Evolutionary conservation across 1,140 invertebrate species (phyloP), one percentile per base, ranked within the genome.

Genomic region (Platyscapa corneri): DNA sequence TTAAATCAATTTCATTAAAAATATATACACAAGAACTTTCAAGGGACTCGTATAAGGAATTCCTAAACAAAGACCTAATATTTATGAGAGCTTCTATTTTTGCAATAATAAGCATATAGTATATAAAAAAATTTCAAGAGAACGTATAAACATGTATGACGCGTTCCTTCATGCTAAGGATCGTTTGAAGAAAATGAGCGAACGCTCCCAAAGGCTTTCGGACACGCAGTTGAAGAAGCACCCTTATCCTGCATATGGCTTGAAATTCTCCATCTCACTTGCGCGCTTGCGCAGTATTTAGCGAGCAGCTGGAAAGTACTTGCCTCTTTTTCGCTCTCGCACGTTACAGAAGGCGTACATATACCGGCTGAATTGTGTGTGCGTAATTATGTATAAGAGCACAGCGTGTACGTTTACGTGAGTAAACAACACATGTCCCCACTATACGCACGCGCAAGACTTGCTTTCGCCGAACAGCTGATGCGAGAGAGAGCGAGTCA

Each of bases 391-490:
- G 42, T 46, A 12, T 16, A 20, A 53, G 49, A 16, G 18, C 49
- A 18, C 49, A 53, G 12, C 2, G 16, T 53, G 12, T 20, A 53
- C 10, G 49, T 16, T 12, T 16, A 20, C 49, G 16, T 7, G 18
- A 53, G 16, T 53, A 2, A 7, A 14, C 37, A 27, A 18, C 3
- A 3, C 27, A 34, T 23, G 39, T 37, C 0, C 2, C 10, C 65
- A 7, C 7, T 10, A 6, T 2, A 34, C 74, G 70, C 49, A 20
- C 32, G 46, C 23, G 67, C 67, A 60, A 18, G 16, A 32, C 30
- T 30, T 32, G 92, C 91, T 92, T 90, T 92, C 92, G 92, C 88
- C 88, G 89, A 93, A 93, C 92, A 93, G 92, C 92, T 93, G 92
- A 93, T 93, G 88, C 82, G 42, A 72, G 46, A 70, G 65, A 53